A percentile compares a stretch with the other conserved stretches of the same genome.
phyloP scores from a whole-genome alignment of 2,797 vertebrate genomes.

The Gallinago solitaria region DNA sequence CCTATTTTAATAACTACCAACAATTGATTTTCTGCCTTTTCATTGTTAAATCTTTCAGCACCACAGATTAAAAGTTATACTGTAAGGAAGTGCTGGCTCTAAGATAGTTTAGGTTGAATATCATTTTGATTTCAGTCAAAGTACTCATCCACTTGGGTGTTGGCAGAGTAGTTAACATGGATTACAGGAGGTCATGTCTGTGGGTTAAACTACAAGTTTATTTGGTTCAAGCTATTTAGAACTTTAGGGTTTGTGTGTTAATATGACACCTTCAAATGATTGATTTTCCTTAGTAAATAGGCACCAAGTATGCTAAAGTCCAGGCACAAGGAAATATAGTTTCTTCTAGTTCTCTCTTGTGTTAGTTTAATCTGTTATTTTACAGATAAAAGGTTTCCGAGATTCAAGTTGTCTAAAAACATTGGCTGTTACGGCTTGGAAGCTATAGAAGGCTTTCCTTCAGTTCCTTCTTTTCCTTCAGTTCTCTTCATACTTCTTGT shows the following conservation, averaged over 20 bases:
- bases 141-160: neutral
- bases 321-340: neutral
- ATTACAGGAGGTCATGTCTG: neutral
- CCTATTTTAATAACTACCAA: neutral
- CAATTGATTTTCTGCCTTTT: neutral
- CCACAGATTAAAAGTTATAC: neutral
- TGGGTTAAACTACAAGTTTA: neutral
- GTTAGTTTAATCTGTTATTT: neutral
- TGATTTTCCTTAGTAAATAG: neutral
- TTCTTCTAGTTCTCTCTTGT: neutral
- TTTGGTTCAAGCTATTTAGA: neutral
- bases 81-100: neutral
- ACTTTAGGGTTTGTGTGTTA: neutral
- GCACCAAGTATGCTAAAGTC: neutral
- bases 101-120: neutral
- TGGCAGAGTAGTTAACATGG: neutral
- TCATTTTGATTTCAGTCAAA: neutral
- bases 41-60: neutral
- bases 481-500: neutral
- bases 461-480: neutral
- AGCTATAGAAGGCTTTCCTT: neutral
- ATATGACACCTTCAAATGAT: neutral
- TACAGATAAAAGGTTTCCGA: neutral
- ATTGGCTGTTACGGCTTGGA: neutral
- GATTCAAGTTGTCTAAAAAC: neutral